Base-by-base conservation (phyloP, 2,888 invertebrate genomes). In the Plusia festucae region DNA sequence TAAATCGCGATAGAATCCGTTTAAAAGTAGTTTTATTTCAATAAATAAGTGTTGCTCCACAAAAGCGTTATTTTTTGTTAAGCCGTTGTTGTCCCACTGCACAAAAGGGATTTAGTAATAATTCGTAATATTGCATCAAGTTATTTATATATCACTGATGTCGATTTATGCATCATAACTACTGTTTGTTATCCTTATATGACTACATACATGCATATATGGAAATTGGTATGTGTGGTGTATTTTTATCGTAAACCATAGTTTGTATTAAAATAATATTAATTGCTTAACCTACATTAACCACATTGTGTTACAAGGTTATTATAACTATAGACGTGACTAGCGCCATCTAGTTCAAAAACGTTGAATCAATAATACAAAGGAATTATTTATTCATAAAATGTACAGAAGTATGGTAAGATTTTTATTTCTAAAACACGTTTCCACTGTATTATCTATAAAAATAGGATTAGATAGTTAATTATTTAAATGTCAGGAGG, bases 321-420 rank as follows among this genome's bases (percentile, higher is more conserved):
- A 20, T 20, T 20, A 8, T 18, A 8, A 46, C 8, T 20, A 49
- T 40, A n/a, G 40, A 6, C 40, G 40, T n/a, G 1, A 40, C 40
- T 40, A 40, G 40, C 40, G 40, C 40, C 40, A 40, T 40, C 40
- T 40, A 40, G 40, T 40, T 40, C 4, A 40, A n/a, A n/a, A n/a
- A 40, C n/a, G 3, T n/a, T 40, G 6, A 40, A 0, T n/a, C 6
- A 40, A n/a, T n/a, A n/a, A n/a, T n/a, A n/a, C 40, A 40, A 5
- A n/a, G n/a, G n/a, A n/a, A n/a, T n/a, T n/a, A n/a, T n/a, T n/a
- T n/a, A n/a, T n/a, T n/a, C n/a, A n/a, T n/a, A n/a, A n/a, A n/a
- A n/a, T n/a, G n/a, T n/a, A n/a, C n/a, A n/a, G n/a, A n/a, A n/a
- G n/a, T n/a, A n/a, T n/a, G n/a, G n/a, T n/a, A n/a, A n/a, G n/a